phyloP scores from a whole-genome alignment of 2,797 vertebrate genomes.

The Sebastes ruberrimus region DNA sequence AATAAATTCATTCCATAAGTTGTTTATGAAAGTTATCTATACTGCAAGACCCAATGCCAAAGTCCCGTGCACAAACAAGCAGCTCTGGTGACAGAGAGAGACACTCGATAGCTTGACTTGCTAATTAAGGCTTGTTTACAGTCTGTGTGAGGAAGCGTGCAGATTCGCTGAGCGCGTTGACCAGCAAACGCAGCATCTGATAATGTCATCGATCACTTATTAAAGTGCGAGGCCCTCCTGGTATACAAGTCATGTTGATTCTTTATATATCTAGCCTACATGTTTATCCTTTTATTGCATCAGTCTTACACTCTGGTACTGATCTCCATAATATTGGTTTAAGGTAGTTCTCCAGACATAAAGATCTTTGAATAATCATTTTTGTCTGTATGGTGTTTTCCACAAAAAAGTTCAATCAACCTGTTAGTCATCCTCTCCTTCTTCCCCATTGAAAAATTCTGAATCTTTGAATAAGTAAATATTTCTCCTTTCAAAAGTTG shows the following conservation, averaged over 20 bases:
- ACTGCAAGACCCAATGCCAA: neutral
- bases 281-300: neutral
- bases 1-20: neutral
- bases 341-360: neutral
- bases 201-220: neutral
- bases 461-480: neutral
- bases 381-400: neutral
- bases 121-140: constrained; percentile 61
- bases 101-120: constrained; percentile 40
- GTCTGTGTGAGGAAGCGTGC: neutral
- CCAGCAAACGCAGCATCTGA: constrained; percentile 7
- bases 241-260: neutral
- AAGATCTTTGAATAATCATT: neutral
- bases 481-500: neutral
- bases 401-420: neutral
- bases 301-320: neutral
- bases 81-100: constrained; percentile 44
- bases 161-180: neutral
- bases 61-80: constrained; percentile 50
- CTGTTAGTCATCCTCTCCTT: neutral
- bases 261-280: neutral
- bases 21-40: constrained; percentile 24
- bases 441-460: neutral
- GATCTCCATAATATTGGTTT: neutral
- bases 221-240: neutral